phyloP scores from a whole-genome alignment of 2,797 vertebrate genomes.

The Tenualosa ilisha region DNA sequence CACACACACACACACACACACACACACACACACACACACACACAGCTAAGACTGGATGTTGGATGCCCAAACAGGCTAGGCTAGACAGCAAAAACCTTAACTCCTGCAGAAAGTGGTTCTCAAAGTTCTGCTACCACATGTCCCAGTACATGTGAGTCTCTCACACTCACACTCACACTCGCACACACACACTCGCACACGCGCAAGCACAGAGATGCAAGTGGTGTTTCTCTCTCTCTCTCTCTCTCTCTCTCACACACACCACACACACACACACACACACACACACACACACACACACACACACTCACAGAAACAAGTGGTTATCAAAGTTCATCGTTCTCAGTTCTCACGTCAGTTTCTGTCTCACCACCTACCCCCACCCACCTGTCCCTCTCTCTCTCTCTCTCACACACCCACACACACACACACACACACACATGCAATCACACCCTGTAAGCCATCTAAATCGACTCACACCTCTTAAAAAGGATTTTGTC shows the following conservation, averaged over 20 bases:
- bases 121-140: too few relatives aligned
- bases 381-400: too few relatives aligned
- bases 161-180: too few relatives aligned
- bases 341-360: too few relatives aligned
- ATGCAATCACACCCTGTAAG: neutral
- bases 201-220: too few relatives aligned
- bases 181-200: too few relatives aligned
- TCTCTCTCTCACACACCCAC: neutral
- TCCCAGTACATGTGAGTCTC: too few relatives aligned
- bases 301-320: neutral
- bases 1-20: neutral
- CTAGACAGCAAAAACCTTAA: too few relatives aligned
- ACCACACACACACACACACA: neutral
- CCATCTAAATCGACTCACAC: neutral
- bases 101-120: too few relatives aligned
- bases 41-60: neutral
- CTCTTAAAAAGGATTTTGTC: slow-evolving; percentile 10
- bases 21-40: slow-evolving; percentile 7
- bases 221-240: neutral
- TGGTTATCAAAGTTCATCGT: too few relatives aligned
- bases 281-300: slow-evolving; percentile 24
- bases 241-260: slow-evolving; percentile 17
- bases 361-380: too few relatives aligned
- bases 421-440: neutral
- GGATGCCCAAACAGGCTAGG: too few relatives aligned